Conservation (phyloP, 2,113 vertebrate species). For the Calonectris borealis region DNA sequence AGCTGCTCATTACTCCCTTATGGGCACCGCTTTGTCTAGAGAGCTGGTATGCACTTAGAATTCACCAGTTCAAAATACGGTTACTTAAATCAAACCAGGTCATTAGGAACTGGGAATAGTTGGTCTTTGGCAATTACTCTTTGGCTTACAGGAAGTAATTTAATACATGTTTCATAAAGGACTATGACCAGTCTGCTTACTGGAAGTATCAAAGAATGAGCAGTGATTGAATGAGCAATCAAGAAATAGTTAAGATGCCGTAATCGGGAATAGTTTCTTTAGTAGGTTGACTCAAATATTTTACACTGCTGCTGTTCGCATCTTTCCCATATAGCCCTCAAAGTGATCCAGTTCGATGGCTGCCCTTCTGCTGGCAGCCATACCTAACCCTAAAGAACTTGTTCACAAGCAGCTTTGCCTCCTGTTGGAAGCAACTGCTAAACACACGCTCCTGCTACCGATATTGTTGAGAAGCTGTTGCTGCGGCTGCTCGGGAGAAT, state of each 20-base stretch:
- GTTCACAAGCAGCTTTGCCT: not conserved
- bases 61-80: not conserved
- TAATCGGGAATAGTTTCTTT: not conserved
- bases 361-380: not conserved
- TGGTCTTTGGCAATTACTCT: not conserved
- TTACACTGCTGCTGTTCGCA: rapidly evolving
- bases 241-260: not conserved
- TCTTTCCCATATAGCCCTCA: not conserved
- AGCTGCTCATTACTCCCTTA: not conserved
- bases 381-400: not conserved
- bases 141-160: not conserved
- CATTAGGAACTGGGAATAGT: not conserved
- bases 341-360: not conserved
- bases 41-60: not conserved
- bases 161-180: not conserved
- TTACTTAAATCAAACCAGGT: not conserved
- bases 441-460: not conserved
- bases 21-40: not conserved
- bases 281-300: not conserved
- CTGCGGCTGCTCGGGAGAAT: not conserved
- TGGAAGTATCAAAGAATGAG: not conserved
- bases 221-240: not conserved
- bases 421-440: too few relatives aligned
- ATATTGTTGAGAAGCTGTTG: not conserved
- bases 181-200: not conserved